phyloP scores from a whole-genome alignment of 2,888 invertebrate species.

The Oegoconia quadripuncta region DNA sequence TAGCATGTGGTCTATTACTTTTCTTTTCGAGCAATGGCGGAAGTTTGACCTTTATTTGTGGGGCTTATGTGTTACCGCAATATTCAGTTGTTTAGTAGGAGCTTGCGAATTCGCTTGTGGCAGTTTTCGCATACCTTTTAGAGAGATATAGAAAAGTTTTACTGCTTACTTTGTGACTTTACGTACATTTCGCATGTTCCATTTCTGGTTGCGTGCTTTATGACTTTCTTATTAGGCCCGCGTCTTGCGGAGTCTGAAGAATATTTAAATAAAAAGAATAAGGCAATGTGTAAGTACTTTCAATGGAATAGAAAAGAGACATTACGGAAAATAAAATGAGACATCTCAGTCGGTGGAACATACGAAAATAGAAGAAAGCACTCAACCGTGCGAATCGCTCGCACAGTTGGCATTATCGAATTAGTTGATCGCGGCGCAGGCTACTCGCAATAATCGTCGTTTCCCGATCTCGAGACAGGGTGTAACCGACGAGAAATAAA shows the following conservation, averaged over 20 bases:
- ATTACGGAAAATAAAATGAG: constrained; percentile 17
- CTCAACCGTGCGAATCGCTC: constrained; percentile 52
- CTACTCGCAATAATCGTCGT: constrained; percentile 58
- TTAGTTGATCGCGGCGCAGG: constrained; percentile 58
- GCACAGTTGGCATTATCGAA: constrained; percentile 63
- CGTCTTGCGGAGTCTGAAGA: constrained; percentile 29
- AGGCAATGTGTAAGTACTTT: background rate
- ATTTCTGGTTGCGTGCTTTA: constrained; percentile 50
- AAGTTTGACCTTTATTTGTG: constrained; percentile 60
- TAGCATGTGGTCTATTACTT: constrained; percentile 62
- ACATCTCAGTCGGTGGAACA: constrained; percentile 18
- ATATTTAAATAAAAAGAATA: background rate
- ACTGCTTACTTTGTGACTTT: constrained; percentile 49
- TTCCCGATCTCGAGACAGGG: constrained; percentile 42
- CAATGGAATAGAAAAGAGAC: background rate
- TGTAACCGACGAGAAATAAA: constrained; percentile 67
- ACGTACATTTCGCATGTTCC: constrained; percentile 47
- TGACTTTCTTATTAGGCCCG: constrained; percentile 55
- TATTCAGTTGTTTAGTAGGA: constrained; percentile 35
- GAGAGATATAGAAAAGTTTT: constrained; percentile 42
- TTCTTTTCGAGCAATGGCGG: constrained; percentile 42
- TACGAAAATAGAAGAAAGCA: constrained; percentile 40
- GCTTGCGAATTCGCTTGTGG: constrained; percentile 44
- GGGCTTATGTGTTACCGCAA: constrained; percentile 36
- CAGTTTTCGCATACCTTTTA: constrained; percentile 43